Evolutionary conservation across 1,140 invertebrate genomes (phyloP).

Genomic region (Pectinophora gossypiella): DNA sequence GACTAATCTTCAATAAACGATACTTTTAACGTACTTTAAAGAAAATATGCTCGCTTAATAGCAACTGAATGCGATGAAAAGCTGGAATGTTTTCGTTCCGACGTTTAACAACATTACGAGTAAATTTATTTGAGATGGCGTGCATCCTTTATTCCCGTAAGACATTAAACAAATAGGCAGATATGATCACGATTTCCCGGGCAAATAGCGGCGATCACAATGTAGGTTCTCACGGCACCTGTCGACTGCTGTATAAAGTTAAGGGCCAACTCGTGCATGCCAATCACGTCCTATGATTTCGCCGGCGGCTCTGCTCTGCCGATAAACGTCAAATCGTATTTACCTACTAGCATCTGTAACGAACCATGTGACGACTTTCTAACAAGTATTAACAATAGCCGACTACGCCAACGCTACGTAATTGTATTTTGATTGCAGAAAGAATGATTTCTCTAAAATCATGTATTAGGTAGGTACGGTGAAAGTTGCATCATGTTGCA

Average conservation of each 20-base stretch:
- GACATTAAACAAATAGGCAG: neutral
- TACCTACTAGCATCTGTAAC: conserved; percentile 11
- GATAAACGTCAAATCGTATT: conserved; percentile 16
- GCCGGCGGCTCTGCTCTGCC: conserved; percentile 1
- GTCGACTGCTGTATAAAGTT: conserved; percentile 14
- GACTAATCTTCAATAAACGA: too few relatives aligned
- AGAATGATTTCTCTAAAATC: neutral
- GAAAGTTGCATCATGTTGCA: neutral
- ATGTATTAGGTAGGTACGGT: too few relatives aligned
- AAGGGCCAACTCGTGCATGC: conserved; percentile 44
- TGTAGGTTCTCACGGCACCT: conserved; percentile 22
- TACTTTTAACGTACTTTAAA: too few relatives aligned
- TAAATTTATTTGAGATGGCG: too few relatives aligned
- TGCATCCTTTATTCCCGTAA: neutral
- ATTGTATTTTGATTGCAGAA: neutral
- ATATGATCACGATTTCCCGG: neutral
- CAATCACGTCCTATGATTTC: conserved; percentile 38
- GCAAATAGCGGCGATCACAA: neutral
- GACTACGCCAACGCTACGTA: neutral
- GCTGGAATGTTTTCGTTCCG: too few relatives aligned
- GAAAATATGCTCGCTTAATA: too few relatives aligned
- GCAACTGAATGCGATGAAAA: too few relatives aligned
- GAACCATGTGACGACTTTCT: conserved; percentile 10
- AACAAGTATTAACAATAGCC: too few relatives aligned
- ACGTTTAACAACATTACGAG: too few relatives aligned